Percentiles rank a stretch among this genome's conserved stretches.
Conservation (phyloP, 2,888 invertebrate genomes). For the Herminia tarsipennalis region DNA sequence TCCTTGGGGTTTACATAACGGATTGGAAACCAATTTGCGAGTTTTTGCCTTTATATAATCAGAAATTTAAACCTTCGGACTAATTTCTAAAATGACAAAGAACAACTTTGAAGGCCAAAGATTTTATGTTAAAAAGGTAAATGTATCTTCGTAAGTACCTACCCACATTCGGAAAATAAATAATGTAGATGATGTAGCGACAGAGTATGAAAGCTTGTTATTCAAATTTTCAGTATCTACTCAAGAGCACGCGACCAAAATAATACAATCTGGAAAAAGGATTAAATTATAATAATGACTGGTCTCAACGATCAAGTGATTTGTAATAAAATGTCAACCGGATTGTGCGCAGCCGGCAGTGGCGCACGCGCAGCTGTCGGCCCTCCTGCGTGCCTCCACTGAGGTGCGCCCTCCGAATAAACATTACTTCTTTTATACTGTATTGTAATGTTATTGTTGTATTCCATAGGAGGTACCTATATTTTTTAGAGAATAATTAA, state of each 20-base stretch:
- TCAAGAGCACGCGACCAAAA: constrained; percentile 57
- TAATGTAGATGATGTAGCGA: not conserved
- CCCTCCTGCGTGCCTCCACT: constrained; percentile 63
- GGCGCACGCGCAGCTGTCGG: constrained; percentile 77
- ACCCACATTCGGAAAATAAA: too few species aligned
- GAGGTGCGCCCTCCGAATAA: constrained; percentile 70
- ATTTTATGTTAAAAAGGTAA: not conserved
- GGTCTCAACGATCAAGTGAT: constrained; percentile 80
- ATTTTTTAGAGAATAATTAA: constrained; percentile 25
- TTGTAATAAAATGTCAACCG: constrained; percentile 79
- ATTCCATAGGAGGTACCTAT: constrained; percentile 34
- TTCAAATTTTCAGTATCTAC: constrained; percentile 11
- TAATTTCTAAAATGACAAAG: not conserved
- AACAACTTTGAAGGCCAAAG: too few species aligned
- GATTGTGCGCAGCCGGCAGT: constrained; percentile 75
- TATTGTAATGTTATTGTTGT: constrained; percentile 59
- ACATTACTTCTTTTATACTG: constrained; percentile 62
- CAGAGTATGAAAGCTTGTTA: constrained; percentile 2
- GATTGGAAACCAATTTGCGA: constrained; percentile 91
- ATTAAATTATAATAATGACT: constrained; percentile 75
- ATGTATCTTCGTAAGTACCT: not conserved
- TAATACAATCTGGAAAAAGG: constrained; percentile 62
- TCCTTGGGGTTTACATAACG: constrained; percentile 84
- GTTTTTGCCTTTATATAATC: constrained; percentile 87
- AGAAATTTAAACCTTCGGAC: not conserved